Percentiles rank a stretch among this genome's conserved stretches.
Evolutionary conservation across 2,113 vertebrate species (phyloP).

Genomic region (Machaerirhynchus nigripectus): DNA sequence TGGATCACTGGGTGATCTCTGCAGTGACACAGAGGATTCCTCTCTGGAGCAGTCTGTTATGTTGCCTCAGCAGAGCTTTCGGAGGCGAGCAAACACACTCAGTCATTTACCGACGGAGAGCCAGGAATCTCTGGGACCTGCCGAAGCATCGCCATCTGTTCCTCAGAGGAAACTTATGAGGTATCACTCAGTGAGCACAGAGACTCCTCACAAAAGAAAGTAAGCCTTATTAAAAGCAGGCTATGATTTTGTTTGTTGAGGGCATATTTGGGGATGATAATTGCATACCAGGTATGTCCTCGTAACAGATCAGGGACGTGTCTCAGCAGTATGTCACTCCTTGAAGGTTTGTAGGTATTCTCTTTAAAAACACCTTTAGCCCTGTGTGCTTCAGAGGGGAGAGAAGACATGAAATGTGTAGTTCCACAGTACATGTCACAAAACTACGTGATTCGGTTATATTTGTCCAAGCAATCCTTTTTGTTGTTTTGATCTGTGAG

Average conservation of each 20-base stretch:
- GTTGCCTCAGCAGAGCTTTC: constrained; percentile 74
- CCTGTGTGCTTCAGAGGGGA: neutral
- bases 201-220: constrained; percentile 89
- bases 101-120: constrained; percentile 80
- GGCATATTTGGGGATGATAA: neutral
- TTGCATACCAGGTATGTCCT: neutral
- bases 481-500: neutral
- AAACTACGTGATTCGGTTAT: fast-evolving
- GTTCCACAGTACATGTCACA: neutral
- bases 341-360: neutral
- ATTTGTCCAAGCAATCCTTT: neutral
- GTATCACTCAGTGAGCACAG: constrained; percentile 97
- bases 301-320: neutral
- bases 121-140: constrained; percentile 37
- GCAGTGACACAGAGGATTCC: constrained; percentile 60
- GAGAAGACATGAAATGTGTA: neutral
- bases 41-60: neutral
- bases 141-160: constrained; percentile 67
- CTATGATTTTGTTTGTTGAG: neutral
- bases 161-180: constrained; percentile 89
- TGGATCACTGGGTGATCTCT: constrained; percentile 82
- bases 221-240: constrained; percentile 70
- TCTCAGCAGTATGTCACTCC: neutral
- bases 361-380: neutral
- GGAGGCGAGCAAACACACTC: constrained; percentile 87